Percentiles rank a stretch among this genome's conserved stretches.
Conservation (phyloP, 2,888 invertebrate genomes). For the Polydesmus complanatus region DNA sequence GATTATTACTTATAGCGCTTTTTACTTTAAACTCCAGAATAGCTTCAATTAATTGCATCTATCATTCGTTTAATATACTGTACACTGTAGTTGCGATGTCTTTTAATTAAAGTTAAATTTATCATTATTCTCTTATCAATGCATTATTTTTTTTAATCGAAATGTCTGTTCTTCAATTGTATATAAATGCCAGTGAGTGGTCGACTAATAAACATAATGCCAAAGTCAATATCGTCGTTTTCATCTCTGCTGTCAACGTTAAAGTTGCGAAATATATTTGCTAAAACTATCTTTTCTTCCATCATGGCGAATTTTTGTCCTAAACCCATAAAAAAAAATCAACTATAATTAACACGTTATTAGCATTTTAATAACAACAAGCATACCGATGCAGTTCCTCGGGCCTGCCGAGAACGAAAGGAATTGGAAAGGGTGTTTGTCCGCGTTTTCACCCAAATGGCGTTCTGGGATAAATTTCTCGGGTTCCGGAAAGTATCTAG, state of each 20-base stretch:
- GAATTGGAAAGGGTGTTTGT: slow-evolving; percentile 45
- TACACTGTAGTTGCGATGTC: too few relatives aligned
- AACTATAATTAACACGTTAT: too few relatives aligned
- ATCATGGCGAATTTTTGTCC: slow-evolving; percentile 15
- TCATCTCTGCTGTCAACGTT: background rate
- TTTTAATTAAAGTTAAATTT: too few relatives aligned
- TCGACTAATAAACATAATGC: background rate
- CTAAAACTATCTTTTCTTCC: slow-evolving; percentile 14
- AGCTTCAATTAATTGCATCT: too few relatives aligned
- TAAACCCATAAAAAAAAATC: too few relatives aligned
- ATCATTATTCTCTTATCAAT: too few relatives aligned
- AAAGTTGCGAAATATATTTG: slow-evolving; percentile 9
- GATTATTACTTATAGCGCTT: too few relatives aligned
- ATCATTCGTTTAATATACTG: too few relatives aligned
- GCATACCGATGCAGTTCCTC: slow-evolving; percentile 16
- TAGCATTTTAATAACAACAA: too few relatives aligned
- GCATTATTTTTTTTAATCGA: too few relatives aligned
- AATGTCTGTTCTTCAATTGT: background rate
- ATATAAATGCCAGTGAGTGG: background rate
- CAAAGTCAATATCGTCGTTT: background rate
- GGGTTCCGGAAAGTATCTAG: slow-evolving; percentile 48
- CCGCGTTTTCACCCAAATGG: slow-evolving; percentile 55
- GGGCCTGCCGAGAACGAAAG: slow-evolving; percentile 37
- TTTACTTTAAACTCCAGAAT: too few relatives aligned
- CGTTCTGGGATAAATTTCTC: slow-evolving; percentile 63